phyloP scores from a whole-genome alignment of 2,797 vertebrate genomes.

The Chelonia mydas region DNA sequence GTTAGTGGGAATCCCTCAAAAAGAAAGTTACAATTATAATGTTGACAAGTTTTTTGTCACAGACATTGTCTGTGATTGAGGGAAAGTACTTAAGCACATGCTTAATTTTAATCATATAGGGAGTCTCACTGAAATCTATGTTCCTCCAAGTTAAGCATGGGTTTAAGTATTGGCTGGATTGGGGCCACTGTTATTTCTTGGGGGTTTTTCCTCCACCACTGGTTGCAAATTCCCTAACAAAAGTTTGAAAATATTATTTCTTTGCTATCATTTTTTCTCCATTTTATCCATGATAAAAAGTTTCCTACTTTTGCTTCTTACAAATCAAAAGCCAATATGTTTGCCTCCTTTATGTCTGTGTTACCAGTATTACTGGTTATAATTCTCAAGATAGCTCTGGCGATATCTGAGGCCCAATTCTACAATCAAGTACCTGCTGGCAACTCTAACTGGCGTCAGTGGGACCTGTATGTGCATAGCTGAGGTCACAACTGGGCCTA shows the following conservation, averaged over 20 bases:
- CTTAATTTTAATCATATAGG: background rate
- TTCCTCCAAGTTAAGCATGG: background rate
- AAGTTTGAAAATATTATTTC: background rate
- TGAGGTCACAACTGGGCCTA: background rate
- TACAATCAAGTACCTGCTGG: background rate
- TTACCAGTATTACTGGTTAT: background rate
- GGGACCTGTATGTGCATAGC: fast-evolving
- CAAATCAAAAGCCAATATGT: background rate
- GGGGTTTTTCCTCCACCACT: background rate
- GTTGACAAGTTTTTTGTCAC: background rate
- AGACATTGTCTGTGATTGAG: background rate
- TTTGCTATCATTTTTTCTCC: background rate
- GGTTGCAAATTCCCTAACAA: background rate
- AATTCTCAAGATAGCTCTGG: background rate
- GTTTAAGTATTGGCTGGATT: background rate
- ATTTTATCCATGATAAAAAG: fast-evolving
- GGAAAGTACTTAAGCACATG: background rate
- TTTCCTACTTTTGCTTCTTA: background rate
- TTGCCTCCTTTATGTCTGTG: background rate
- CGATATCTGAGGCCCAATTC: fast-evolving
- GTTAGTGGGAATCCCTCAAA: background rate
- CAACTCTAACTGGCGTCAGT: background rate
- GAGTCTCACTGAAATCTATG: background rate
- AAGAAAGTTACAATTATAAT: background rate
- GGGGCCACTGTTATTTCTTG: background rate